Percentiles rank a stretch among this genome's conserved stretches.
Conservation (phyloP, 2,888 invertebrate genomes). For the Artemia sinica region DNA sequence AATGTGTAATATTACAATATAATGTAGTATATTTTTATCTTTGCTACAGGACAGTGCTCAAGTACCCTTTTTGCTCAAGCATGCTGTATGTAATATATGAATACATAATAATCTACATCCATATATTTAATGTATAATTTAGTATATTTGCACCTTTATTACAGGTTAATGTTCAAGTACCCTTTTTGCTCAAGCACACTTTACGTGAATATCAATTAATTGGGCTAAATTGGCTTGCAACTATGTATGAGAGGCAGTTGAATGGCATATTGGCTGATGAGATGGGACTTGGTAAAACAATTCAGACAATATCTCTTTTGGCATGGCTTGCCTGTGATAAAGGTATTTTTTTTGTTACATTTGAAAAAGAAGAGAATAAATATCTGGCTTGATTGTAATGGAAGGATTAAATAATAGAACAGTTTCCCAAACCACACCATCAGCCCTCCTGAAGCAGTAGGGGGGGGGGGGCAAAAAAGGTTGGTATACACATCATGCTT, state of each 20-base stretch:
- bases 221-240: conserved; percentile 89
- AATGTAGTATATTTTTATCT: too few relatives aligned
- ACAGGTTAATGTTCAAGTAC: conserved; percentile 75
- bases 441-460: neutral
- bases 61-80: too few relatives aligned
- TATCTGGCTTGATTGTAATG: neutral
- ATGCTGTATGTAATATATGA: too few relatives aligned
- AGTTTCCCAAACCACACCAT: neutral
- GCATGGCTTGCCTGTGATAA: conserved; percentile 84
- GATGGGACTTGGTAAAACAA: conserved; percentile 93
- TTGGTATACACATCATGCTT: too few relatives aligned
- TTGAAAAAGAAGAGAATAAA: neutral
- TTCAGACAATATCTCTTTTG: conserved; percentile 84
- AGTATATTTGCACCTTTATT: conserved; percentile 26
- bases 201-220: conserved; percentile 92
- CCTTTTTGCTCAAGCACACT: conserved; percentile 71
- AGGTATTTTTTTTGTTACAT: conserved; percentile 32
- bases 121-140: neutral
- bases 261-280: conserved; percentile 93
- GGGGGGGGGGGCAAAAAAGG: neutral
- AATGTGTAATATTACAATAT: too few relatives aligned
- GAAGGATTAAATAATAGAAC: neutral
- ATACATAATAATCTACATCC: too few relatives aligned
- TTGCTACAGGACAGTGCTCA: too few relatives aligned
- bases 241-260: conserved; percentile 81